phyloP scores from a whole-genome alignment of 1,140 invertebrate genomes.

The Anastrepha obliqua region DNA sequence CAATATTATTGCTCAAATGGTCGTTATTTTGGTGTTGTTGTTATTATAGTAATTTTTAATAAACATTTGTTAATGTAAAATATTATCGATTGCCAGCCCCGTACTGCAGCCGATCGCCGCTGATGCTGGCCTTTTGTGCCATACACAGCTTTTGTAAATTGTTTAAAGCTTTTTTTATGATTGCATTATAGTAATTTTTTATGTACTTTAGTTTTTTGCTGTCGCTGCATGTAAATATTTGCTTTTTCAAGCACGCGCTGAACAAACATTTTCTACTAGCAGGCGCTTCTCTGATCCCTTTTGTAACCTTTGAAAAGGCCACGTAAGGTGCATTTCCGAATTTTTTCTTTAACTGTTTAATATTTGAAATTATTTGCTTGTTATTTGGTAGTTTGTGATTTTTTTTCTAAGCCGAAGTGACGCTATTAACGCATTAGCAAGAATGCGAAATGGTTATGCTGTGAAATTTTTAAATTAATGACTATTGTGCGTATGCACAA shows the following conservation, averaged over 20 bases:
- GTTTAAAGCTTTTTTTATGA: neutral
- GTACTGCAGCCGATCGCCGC: neutral
- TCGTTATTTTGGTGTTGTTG: neutral
- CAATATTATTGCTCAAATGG: conserved; percentile 30
- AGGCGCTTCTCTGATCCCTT: neutral
- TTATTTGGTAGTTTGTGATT: neutral
- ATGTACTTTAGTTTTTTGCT: neutral
- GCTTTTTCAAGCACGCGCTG: neutral
- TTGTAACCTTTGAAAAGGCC: neutral
- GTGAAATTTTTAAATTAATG: neutral
- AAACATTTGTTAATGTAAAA: conserved; percentile 42
- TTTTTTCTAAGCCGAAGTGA: too few species aligned
- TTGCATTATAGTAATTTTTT: conserved; percentile 1
- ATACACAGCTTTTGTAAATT: neutral
- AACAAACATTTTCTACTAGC: neutral
- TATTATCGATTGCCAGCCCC: neutral
- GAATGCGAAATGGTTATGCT: neutral
- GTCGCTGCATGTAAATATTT: neutral
- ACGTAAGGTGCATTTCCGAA: neutral
- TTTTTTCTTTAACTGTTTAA: neutral
- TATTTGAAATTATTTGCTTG: neutral
- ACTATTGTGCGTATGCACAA: neutral
- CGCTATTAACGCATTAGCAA: neutral
- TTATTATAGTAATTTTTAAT: conserved; percentile 9
- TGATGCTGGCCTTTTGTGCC: neutral